Evolutionary conservation across 2,888 invertebrate species (phyloP).

Genomic region (Chrysopilus asiliformis): DNA sequence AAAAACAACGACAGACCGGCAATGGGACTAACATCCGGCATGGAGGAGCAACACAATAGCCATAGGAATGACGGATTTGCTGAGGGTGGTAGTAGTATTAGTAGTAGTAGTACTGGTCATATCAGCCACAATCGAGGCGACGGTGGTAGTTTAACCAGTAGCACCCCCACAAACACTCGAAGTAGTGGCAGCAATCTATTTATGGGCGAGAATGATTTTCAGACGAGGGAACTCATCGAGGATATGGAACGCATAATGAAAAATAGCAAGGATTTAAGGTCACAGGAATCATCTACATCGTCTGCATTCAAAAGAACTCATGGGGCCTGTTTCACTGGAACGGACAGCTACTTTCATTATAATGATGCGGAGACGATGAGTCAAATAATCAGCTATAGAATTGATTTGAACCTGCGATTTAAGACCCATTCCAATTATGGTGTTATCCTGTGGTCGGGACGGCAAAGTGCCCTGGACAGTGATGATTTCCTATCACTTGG

Average conservation of each 20-base stretch:
- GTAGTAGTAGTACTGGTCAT: too few species aligned
- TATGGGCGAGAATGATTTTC: conserved; percentile 23
- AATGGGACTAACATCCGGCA: too few species aligned
- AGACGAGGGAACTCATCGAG: conserved; percentile 31
- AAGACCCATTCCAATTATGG: conserved; percentile 58
- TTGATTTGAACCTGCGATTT: conserved; percentile 81
- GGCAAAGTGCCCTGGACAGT: conserved; percentile 44
- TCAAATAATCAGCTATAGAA: conserved; percentile 67
- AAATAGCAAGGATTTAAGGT: conserved; percentile 22
- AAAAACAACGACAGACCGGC: too few species aligned
- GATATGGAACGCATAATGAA: conserved; percentile 36
- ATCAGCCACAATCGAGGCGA: background rate
- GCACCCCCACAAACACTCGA: conserved; percentile 3
- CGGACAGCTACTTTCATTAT: conserved; percentile 76
- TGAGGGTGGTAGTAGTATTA: too few species aligned
- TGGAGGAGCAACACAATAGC: too few species aligned
- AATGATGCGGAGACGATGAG: conserved; percentile 77
- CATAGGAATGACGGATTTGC: too few species aligned
- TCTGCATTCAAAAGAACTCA: conserved; percentile 28
- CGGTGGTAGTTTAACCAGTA: background rate
- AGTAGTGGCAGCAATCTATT: conserved; percentile 5
- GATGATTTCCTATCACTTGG: conserved; percentile 77
- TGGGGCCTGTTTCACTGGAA: conserved; percentile 67
- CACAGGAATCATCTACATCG: conserved; percentile 19
- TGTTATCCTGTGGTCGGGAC: conserved; percentile 75